These are phyloP conservation scores for Cistogaster globosa DNA, from an alignment of 2,888 invertebrate genomes.

Conservation along the genomic window DNA sequence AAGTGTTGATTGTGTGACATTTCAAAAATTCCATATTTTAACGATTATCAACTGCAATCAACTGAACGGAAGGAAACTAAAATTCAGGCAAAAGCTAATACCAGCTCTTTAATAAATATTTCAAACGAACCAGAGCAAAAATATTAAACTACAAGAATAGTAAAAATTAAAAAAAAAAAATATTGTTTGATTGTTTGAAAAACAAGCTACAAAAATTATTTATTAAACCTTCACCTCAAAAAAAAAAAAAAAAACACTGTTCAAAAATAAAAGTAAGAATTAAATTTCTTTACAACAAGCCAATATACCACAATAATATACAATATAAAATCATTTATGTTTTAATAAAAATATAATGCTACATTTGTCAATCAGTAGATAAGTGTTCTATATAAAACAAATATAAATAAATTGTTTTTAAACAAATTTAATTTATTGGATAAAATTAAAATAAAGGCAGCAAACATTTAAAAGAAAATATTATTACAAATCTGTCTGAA, in stretches of 20 bases:
- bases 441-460: background rate
- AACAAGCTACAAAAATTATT: conserved; percentile 42
- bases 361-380: background rate
- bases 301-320: conserved; percentile 17
- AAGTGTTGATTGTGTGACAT: no score
- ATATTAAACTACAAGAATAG: conserved; percentile 16
- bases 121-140: conserved; percentile 1
- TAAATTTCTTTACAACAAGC: conserved; percentile 37
- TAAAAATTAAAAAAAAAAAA: conserved; percentile 1
- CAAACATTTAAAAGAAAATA: conserved; percentile 17
- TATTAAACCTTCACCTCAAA: conserved; percentile 21
- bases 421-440: conserved; percentile 3
- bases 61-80: no score
- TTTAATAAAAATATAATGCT: conserved; percentile 15
- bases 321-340: background rate
- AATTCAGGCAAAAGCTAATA: no score
- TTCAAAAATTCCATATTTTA: no score
- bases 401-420: conserved; percentile 1
- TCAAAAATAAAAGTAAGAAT: background rate
- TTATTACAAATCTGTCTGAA: conserved; percentile 59
- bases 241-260: background rate
- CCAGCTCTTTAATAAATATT: background rate
- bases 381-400: background rate
- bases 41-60: no score
- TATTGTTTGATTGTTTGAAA: background rate